Base-by-base conservation (phyloP, 2,797 vertebrate species). In the Malacoctenus gilli region DNA sequence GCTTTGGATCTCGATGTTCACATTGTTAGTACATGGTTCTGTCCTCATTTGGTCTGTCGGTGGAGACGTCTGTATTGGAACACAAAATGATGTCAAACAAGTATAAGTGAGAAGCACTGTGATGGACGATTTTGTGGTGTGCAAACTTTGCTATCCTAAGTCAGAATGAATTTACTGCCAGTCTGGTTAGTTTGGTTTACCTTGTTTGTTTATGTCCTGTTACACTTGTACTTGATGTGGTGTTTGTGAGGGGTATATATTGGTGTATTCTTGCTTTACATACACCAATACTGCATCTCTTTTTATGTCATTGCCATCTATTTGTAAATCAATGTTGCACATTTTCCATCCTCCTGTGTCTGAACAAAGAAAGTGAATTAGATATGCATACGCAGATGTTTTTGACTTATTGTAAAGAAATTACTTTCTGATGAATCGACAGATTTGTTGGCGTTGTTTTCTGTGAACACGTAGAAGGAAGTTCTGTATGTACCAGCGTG, bases 11-110 rank as follows among this genome's bases (percentile, higher is more conserved):
- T 85, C 49, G 69, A 49, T 46, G 68, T 79, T 48, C 30, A 66
- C 72, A 62, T 80, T 80, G 59, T 83, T 22, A 32, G 41, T 59
- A 77, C 67, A 49, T 59, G 67, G 64, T 49, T 51, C 23, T 79
- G 76, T 90, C 52, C 63, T 79, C 80, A 79, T 87, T 63, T 54
- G 68, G 56, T 78, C 31, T 70, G 70, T 79, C 39, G 56, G 52
- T 44, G 52, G 15, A 42, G 47, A 66, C 39, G 55, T 77, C 66
- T 71, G 61, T 59, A 72, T 60, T 55, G 43, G 21, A 63, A 69
- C 52, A 35, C 54, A 16, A 37, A 41, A 39, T 49, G 25, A 38
- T 28, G 4, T n/a, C 20, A 43, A 38, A 21, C 12, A 44, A 55
- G 62, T 21, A 31, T 44, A 31, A 53, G 40, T 31, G 12, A 46